phyloP scores from a whole-genome alignment of 2,797 vertebrate genomes.

The Channallabes apus region DNA sequence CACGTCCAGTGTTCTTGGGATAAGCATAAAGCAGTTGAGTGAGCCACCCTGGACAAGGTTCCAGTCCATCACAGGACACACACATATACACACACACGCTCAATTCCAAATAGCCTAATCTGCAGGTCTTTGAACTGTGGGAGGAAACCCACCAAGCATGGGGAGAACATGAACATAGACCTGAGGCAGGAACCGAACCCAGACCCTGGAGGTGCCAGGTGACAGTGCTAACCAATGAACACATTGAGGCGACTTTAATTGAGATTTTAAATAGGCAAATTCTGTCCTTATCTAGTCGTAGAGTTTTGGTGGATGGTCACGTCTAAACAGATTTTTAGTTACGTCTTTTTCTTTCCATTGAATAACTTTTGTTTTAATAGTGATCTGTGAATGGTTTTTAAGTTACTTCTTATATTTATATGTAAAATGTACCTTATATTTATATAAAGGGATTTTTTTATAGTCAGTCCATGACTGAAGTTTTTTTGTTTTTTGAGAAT shows the following conservation, averaged over 20 bases:
- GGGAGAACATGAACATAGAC: too few relatives aligned
- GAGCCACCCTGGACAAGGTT: too few relatives aligned
- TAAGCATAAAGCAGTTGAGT: not conserved
- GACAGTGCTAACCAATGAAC: too few relatives aligned
- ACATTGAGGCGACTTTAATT: not conserved
- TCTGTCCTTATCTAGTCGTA: not conserved
- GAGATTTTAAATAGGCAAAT: not conserved
- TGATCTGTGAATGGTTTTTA: not conserved
- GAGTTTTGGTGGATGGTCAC: not conserved
- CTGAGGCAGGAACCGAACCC: too few relatives aligned
- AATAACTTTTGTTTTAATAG: not conserved
- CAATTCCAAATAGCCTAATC: too few relatives aligned
- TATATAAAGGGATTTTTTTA: not conserved
- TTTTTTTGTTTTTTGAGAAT: not conserved
- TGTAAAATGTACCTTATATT: too few relatives aligned
- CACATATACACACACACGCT: too few relatives aligned
- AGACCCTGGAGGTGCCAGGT: too few relatives aligned
- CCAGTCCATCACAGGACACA: too few relatives aligned
- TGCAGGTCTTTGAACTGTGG: too few relatives aligned
- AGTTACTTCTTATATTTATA: not conserved
- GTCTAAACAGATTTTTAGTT: not conserved
- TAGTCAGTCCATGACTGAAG: not conserved
- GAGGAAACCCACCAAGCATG: too few relatives aligned
- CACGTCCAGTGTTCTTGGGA: not conserved
- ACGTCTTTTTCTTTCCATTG: not conserved